A percentile compares a stretch with the other conserved stretches of the same genome.
phyloP scores from a whole-genome alignment of 2,888 invertebrate species.

The Tenthredo notha region DNA sequence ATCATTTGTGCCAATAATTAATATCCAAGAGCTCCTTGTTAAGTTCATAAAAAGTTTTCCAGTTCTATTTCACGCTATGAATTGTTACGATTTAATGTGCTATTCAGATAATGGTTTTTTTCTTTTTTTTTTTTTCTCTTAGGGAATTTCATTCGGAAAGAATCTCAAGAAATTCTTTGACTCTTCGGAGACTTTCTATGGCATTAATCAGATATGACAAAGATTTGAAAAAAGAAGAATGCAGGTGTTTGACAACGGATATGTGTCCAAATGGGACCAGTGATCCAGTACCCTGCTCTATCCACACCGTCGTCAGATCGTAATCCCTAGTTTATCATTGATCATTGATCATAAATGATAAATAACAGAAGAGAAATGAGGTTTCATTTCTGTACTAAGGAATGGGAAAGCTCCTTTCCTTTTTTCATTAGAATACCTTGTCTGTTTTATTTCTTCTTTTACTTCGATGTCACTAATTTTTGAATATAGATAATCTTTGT shows the following conservation, averaged over 20 bases:
- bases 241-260: constrained; percentile 67
- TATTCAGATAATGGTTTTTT: background rate
- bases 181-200: background rate
- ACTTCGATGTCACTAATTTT: background rate
- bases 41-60: background rate
- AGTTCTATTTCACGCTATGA: background rate
- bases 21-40: background rate
- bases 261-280: constrained; percentile 69
- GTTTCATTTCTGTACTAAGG: background rate
- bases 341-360: background rate
- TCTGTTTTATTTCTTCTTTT: background rate
- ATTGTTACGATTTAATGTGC: background rate
- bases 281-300: constrained; percentile 55
- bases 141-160: constrained; percentile 7
- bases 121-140: background rate
- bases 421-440: background rate
- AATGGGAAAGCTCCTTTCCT: background rate
- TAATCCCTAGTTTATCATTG: background rate
- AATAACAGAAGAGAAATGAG: background rate
- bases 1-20: background rate
- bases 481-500: background rate
- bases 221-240: constrained; percentile 62
- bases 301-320: constrained; percentile 66
- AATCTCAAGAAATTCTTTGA: background rate
- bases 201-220: constrained; percentile 55